A percentile compares a stretch with the other conserved stretches of the same genome.
These are phyloP conservation scores for Zonitis immaculata DNA, from an alignment of 2,888 invertebrate species.

Conservation along the genomic window DNA sequence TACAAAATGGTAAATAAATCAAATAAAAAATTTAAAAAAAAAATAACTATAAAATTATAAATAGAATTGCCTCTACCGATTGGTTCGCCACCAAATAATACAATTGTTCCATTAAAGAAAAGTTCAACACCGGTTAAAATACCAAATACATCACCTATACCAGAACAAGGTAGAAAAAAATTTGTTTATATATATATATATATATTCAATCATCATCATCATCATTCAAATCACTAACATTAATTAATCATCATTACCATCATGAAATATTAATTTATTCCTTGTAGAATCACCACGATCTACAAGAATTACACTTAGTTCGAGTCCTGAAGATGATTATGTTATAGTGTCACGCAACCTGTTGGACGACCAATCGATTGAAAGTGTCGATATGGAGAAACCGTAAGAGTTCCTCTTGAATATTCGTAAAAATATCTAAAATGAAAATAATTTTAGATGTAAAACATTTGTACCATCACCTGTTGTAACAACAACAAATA, in stretches of 20 bases:
- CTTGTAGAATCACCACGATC: conserved; percentile 46
- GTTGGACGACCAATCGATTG: conserved; percentile 58
- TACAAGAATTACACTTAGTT: conserved; percentile 46
- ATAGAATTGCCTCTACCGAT: conserved; percentile 40
- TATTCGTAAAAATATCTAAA: too few relatives aligned
- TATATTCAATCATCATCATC: neutral
- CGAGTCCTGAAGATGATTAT: conserved; percentile 77
- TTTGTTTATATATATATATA: neutral
- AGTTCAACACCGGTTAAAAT: conserved; percentile 40
- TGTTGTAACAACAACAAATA: conserved; percentile 7
- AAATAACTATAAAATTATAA: conserved; percentile 6
- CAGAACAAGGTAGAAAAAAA: conserved; percentile 42
- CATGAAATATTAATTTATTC: conserved; percentile 13
- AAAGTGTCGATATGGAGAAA: conserved; percentile 41
- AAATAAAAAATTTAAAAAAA: neutral
- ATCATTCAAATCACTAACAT: conserved; percentile 1
- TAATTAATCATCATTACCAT: conserved; percentile 3
- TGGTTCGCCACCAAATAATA: conserved; percentile 37
- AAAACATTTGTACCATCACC: conserved; percentile 23
- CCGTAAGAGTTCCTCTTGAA: conserved; percentile 38
- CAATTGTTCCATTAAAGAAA: conserved; percentile 24
- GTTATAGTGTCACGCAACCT: conserved; percentile 71
- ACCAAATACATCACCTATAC: conserved; percentile 39
- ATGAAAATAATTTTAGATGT: too few relatives aligned
- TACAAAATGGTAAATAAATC: conserved; percentile 29